Percentiles rank a stretch among this genome's conserved stretches.
Evolutionary conservation across 2,113 vertebrate genomes (phyloP).

Genomic region (Agapornis roseicollis): DNA sequence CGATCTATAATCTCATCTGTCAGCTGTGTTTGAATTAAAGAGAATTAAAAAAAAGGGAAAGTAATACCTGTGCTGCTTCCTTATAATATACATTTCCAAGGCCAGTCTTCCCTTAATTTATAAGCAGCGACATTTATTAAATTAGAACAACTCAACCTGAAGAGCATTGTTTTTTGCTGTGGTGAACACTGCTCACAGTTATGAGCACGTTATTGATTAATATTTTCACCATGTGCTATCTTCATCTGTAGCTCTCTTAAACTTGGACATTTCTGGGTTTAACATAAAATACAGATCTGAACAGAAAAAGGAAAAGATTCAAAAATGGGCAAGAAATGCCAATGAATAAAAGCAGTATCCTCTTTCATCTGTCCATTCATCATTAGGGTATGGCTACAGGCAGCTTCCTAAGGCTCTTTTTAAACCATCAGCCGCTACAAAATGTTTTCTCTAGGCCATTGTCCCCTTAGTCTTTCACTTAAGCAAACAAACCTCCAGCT

Average conservation of each 20-base stretch:
- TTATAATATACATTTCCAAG: background rate
- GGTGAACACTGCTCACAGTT: background rate
- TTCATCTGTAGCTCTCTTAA: background rate
- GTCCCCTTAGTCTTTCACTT: background rate
- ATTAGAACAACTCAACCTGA: background rate
- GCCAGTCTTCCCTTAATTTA: background rate
- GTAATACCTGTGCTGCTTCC: background rate
- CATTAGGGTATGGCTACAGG: background rate
- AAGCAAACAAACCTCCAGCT: conserved; percentile 34
- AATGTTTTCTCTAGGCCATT: background rate
- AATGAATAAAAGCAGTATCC: background rate
- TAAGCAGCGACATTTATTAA: background rate
- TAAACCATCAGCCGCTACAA: background rate
- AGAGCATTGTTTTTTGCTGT: background rate
- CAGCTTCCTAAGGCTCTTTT: background rate
- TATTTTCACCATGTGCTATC: background rate
- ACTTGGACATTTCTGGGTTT: background rate
- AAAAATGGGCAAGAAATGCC: background rate
- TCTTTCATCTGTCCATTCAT: background rate
- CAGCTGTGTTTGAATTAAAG: background rate
- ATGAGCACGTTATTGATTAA: background rate
- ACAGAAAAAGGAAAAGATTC: background rate
- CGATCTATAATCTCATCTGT: background rate
- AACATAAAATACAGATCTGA: background rate
- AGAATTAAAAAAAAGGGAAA: background rate